Evolutionary conservation across 2,888 invertebrate genomes (phyloP).

Genomic region (Linnaemya tessellans): DNA sequence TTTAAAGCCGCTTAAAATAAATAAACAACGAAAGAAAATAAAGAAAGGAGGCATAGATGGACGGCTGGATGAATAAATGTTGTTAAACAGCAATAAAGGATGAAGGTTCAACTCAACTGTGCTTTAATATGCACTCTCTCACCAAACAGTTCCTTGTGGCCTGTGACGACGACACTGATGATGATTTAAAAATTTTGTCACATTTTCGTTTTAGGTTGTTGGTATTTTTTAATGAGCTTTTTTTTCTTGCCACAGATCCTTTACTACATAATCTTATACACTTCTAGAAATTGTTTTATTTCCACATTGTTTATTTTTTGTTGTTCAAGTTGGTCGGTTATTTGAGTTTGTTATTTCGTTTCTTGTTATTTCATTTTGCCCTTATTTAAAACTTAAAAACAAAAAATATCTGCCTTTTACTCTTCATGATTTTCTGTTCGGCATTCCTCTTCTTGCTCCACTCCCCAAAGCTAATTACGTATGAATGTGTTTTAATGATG

Average conservation of each 20-base stretch:
- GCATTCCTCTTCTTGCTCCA: constrained; percentile 55
- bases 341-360: constrained; percentile 21
- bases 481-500: constrained; percentile 73
- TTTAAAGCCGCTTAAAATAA: constrained; percentile 45
- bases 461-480: constrained; percentile 72
- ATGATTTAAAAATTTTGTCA: constrained; percentile 83
- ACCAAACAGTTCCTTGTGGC: constrained; percentile 17
- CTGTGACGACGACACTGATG: constrained; percentile 67
- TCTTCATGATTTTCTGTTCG: constrained; percentile 47
- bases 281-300: constrained; percentile 63
- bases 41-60: constrained; percentile 18
- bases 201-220: constrained; percentile 82
- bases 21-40: constrained; percentile 56
- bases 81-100: constrained; percentile 54
- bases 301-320: constrained; percentile 23
- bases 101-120: constrained; percentile 14
- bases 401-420: constrained; percentile 44
- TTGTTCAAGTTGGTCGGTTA: constrained; percentile 16
- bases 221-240: constrained; percentile 82
- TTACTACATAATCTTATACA: constrained; percentile 60
- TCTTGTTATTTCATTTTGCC: constrained; percentile 59
- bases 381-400: constrained; percentile 62
- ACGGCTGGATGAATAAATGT: constrained; percentile 67
- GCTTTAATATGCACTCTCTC: constrained; percentile 27
- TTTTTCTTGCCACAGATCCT: constrained; percentile 56